Base-by-base conservation (phyloP, 2,113 vertebrate species). In the Monopterus albus region DNA sequence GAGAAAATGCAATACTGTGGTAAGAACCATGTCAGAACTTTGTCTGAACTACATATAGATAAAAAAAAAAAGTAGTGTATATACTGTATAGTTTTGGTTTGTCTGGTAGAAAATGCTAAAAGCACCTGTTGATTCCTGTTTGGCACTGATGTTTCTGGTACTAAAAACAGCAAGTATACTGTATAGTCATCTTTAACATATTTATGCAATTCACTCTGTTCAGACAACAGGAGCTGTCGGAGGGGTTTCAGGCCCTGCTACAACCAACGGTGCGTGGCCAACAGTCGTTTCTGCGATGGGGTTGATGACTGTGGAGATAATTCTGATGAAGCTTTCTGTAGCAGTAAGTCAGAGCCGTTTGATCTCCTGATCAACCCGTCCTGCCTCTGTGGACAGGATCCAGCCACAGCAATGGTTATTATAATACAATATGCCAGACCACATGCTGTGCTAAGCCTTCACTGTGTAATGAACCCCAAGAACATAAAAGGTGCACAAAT, bases 1-100 rank as follows among this genome's bases (percentile, higher is more conserved):
- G 98, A 99, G 82, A 99, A 99, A 77, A 94, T 97, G 75, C 95
- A 96, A 50, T 99, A 98, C 76, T 99, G 98, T 88, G 97, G 98
- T 99, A 88, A 93, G 96, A 84, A 46, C 76, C 47, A 14, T 13
- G 12, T 26, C 7, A 45, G 11, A 33, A 2, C 15, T 28, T 13
- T 20, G 28, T 51, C n/a, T 36, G 17, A 15, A 2, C 15, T 47
- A 14, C n/a, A 20, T 23, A 11, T 12, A 29, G 7, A 56, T 20
- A 31, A n/a, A n/a, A n/a, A n/a, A n/a, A n/a, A n/a, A n/a, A n/a
- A n/a, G n/a, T n/a, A n/a, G n/a, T n/a, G n/a, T n/a, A n/a, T n/a
- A n/a, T n/a, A n/a, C n/a, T n/a, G n/a, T n/a, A n/a, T n/a, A n/a
- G n/a, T n/a, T n/a, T n/a, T n/a, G n/a, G n/a, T n/a, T n/a, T n/a